Evolutionary conservation across 2,888 invertebrate species (phyloP), one percentile per base, ranked within the genome.

Genomic region (Drosophila basisetae): DNA sequence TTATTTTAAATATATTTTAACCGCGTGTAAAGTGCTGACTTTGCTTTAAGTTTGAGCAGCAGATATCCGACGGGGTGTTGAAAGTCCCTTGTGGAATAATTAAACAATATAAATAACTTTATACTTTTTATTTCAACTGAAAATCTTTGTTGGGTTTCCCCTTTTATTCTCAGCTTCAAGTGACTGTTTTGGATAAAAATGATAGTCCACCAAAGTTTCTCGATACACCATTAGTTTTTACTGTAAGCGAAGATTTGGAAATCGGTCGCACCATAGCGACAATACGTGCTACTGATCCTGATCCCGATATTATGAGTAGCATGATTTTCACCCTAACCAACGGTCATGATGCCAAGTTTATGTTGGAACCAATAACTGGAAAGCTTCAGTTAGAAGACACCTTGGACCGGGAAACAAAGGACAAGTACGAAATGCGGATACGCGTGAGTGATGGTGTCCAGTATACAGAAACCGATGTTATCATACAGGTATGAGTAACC

Each of bases 131-230:
- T 47, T 25, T 25, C 16, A 47, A 16, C 10, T 47, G 4, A 47
- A 47, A 7, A 25, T 25, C 2, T 25, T 16, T 47, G 25, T 25
- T 16, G 16, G 25, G 2, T 47, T 58, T 85, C 3, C 16, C 31
- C 10, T 22, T 41, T 25, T 25, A 31, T 22, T 95, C 95, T 31
- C 96, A 98, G 98, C 96, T 98, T 84, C 95, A 95, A 93, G 96
- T 98, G 83, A 96, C 95, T 68, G 96, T 98, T 62, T 93, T 97
- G 92, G 99, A 99, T 94, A 97, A 96, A 94, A 99, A 99, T 93
- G 99, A 99, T 94, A 98, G 97, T 90, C 98, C 98, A n/a, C 99
- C 99, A 5, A 95, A 96, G 64, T 97, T 98, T 94, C 95, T 95
- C 84, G 95, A 96, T 76, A 95, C 96, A 41, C 96, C 96, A 22